Base-by-base conservation (phyloP, 2,888 invertebrate genomes). In the Catocala fraxini region DNA sequence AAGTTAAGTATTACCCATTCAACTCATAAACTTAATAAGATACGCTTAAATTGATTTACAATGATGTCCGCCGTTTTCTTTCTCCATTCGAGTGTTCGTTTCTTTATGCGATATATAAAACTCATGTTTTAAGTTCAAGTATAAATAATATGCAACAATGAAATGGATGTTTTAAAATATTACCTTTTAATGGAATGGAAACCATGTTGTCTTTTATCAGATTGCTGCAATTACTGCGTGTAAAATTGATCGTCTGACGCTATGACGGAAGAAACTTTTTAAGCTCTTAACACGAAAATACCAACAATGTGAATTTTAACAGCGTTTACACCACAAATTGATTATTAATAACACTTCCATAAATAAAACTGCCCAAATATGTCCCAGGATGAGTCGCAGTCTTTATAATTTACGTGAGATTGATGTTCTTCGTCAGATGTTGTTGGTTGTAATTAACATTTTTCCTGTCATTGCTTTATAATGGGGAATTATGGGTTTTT, bases 261-360 rank as follows among this genome's bases (percentile, higher is more conserved):
- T 52, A 61, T 73, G 63, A 74, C 82, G 86, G 86, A 88, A 88
- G 85, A 81, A 64, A 49, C 63, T 63, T 48, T 51, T 51, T 12
- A 65, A 69, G 80, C 77, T 81, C 73, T 58, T 58, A 49, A 48
- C 72, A 75, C 77, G 65, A 76, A 81, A 78, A 75, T 70, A 63
- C 73, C 77, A 76, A 77, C 75, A 76, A 64, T 79, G 71, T 79
- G 72, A 69, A 71, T 71, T 80, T 79, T 82, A 77, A 77, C 66
- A 72, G 65, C 66, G 74, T 76, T 84, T 82, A 81, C 84, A 85
- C 79, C 80, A 82, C 78, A 91, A 91, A 93, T 92, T 92, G 90
- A 89, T 90, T 90, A 85, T 91, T 92, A 92, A 92, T 91, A 88
- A 87, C 81, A 78, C 66, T 53, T 76, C 76, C 84, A 87, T 90